Conservation (phyloP, 2,888 invertebrate species). For the Melitaea athalia region DNA sequence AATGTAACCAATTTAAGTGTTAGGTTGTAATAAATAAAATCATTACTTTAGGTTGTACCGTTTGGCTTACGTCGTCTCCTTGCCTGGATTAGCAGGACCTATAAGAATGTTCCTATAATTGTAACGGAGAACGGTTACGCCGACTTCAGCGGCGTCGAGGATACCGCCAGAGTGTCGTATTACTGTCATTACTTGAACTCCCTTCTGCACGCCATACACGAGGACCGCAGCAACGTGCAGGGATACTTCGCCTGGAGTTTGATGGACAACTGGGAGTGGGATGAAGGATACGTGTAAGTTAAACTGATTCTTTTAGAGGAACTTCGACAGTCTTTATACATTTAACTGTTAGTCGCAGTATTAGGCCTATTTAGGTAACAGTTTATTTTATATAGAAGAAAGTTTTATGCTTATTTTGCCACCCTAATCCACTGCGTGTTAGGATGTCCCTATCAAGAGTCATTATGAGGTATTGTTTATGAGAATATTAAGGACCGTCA, state of each 20-base stretch:
- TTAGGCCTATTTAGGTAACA: too few species aligned
- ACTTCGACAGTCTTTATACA: too few species aligned
- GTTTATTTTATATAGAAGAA: too few species aligned
- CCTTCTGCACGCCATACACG: constrained; percentile 74
- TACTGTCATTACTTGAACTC: constrained; percentile 79
- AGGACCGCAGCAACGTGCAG: constrained; percentile 84
- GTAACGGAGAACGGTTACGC: constrained; percentile 82
- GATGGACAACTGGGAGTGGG: constrained; percentile 94
- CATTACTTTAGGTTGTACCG: constrained; percentile 74
- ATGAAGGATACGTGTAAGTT: constrained; percentile 87
- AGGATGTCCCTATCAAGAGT: too few species aligned
- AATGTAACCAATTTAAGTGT: too few species aligned
- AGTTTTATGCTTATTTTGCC: too few species aligned
- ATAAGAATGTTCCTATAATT: constrained; percentile 77
- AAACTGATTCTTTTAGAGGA: neutral
- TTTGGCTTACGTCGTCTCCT: constrained; percentile 82
- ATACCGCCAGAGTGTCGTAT: constrained; percentile 81
- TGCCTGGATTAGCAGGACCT: constrained; percentile 78
- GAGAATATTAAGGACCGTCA: too few species aligned
- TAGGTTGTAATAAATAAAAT: neutral
- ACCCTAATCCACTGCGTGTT: too few species aligned
- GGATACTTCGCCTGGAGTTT: constrained; percentile 92
- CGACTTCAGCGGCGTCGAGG: constrained; percentile 77
- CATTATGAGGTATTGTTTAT: too few species aligned
- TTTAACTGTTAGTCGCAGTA: too few species aligned